These are phyloP conservation scores for Hirundo rustica DNA, from an alignment of 2,797 vertebrate genomes.

Conservation along the genomic window DNA sequence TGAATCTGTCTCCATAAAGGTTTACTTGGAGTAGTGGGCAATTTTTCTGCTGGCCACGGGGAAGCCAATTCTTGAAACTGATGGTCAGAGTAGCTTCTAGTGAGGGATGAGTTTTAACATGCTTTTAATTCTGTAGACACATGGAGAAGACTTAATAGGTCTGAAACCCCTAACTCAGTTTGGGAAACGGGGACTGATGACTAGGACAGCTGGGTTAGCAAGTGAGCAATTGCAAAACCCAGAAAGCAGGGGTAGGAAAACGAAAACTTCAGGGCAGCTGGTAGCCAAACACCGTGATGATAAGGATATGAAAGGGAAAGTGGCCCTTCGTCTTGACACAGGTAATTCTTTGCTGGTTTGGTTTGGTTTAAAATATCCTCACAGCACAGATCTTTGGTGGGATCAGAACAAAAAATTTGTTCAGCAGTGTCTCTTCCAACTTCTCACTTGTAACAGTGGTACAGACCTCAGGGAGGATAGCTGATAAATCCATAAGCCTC, in stretches of 20 bases:
- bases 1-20: not conserved
- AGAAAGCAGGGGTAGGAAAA: not conserved
- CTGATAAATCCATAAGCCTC: not conserved
- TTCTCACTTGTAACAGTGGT: not conserved
- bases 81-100: not conserved
- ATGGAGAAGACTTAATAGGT: not conserved
- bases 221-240: not conserved
- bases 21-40: not conserved
- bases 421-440: not conserved
- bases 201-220: not conserved
- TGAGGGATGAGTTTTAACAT: not conserved
- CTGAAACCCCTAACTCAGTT: not conserved
- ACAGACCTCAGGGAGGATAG: not conserved
- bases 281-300: not conserved
- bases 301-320: not conserved
- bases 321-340: not conserved
- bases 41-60: not conserved
- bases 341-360: conserved; percentile 12
- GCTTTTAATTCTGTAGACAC: not conserved
- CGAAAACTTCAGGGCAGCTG: not conserved
- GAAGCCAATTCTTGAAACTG: not conserved
- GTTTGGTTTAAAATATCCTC: not conserved
- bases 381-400: not conserved
- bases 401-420: not conserved
- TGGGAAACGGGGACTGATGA: not conserved